These are phyloP conservation scores for Trissolcus basalis DNA, from an alignment of 1,140 invertebrate species.

Conservation along the genomic window DNA sequence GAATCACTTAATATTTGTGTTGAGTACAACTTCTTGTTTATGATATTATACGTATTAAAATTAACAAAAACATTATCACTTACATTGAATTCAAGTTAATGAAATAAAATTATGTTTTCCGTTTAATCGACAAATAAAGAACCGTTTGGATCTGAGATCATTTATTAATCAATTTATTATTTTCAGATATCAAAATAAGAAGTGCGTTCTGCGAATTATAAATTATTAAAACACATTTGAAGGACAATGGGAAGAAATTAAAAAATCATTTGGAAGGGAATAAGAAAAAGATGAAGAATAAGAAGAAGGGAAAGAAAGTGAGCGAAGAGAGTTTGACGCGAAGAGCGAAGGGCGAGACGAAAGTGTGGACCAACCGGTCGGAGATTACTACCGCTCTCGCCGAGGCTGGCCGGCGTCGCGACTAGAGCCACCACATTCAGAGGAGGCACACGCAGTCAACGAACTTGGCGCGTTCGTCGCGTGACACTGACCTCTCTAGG, in stretches of 20 bases:
- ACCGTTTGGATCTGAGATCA: too few species aligned
- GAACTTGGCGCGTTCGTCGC: slow-evolving; percentile 56
- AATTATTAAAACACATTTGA: background rate
- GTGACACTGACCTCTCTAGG: slow-evolving; percentile 56
- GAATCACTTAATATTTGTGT: too few species aligned
- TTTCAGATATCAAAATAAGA: too few species aligned
- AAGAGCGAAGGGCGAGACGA: slow-evolving; percentile 56
- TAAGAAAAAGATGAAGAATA: slow-evolving; percentile 1
- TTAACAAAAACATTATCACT: too few species aligned
- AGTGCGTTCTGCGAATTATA: too few species aligned
- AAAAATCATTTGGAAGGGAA: slow-evolving; percentile 7
- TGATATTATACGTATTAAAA: too few species aligned
- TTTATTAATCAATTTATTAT: too few species aligned
- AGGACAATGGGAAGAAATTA: slow-evolving; percentile 3
- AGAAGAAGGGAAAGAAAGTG: slow-evolving; percentile 37
- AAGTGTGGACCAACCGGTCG: slow-evolving; percentile 62
- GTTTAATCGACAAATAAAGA: too few species aligned
- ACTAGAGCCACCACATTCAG: slow-evolving; percentile 46
- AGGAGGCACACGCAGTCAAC: slow-evolving; percentile 53
- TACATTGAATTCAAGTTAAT: too few species aligned
- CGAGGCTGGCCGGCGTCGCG: slow-evolving; percentile 38
- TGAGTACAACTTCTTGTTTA: too few species aligned
- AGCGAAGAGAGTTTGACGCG: slow-evolving; percentile 24
- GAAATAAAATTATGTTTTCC: too few species aligned
- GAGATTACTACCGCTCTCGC: slow-evolving; percentile 45